phyloP scores from a whole-genome alignment of 92 coral and sea anemone species.

The Metridium senile region DNA sequence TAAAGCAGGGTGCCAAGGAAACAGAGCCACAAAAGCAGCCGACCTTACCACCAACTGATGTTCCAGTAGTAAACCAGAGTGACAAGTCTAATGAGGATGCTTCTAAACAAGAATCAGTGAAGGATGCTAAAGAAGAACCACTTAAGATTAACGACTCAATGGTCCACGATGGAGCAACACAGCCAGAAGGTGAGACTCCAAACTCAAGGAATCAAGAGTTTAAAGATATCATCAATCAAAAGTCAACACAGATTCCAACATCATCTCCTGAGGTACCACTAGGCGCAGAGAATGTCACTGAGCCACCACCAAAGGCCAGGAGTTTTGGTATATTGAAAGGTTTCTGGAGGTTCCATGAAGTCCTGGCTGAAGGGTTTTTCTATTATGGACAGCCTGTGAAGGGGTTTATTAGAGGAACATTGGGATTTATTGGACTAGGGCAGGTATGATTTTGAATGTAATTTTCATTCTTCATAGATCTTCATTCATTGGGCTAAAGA shows the following conservation, averaged over 20 bases:
- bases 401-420: constrained; percentile 3
- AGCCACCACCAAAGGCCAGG: constrained; percentile 15
- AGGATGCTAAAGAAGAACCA: neutral
- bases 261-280: constrained; percentile 16
- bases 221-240: neutral
- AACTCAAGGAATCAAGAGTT: neutral
- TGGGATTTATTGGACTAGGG: constrained; percentile 30
- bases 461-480: neutral
- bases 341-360: constrained; percentile 53
- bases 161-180: neutral
- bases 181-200: neutral
- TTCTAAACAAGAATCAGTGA: neutral
- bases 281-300: constrained; percentile 15
- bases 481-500: too few species aligned
- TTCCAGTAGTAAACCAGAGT: neutral
- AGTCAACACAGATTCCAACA: constrained; percentile 19
- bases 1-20: neutral
- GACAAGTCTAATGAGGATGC: neutral
- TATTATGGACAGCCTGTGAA: constrained; percentile 48
- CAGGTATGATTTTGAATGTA: constrained; percentile 21
- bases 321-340: constrained; percentile 50
- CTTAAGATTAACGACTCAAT: neutral
- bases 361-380: constrained; percentile 4
- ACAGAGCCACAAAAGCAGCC: neutral
- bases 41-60: neutral